Evolutionary conservation across 2,113 vertebrate species (phyloP), one percentile per base, ranked within the genome.

Genomic region (Muntiacus muntjak): DNA sequence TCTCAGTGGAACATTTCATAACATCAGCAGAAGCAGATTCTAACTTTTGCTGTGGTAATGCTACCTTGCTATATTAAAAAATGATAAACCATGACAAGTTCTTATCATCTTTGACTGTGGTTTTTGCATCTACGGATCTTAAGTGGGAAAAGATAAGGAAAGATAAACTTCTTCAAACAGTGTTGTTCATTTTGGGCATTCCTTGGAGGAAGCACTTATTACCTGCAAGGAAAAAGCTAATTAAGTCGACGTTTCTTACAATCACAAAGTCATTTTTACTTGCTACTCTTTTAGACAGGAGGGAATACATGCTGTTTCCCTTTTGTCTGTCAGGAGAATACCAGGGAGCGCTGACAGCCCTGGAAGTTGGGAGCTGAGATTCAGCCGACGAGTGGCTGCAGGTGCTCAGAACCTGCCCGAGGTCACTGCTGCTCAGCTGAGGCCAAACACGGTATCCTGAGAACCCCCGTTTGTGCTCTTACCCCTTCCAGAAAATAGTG

Each of bases 221-320:
- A 97, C 89, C 89, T 95, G 26, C 88, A 95, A 97, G 88, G 87
- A 76, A 89, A 89, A 95, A 93, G 64, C 96, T 97, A 96, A 98
- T 97, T 94, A 97, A 84, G 52, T 60, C 21, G 23, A 84, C 26
- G 36, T 92, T 94, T 88, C 94, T 95, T 86, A 91, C 57, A 71
- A 21, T 85, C 87, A 89, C 55, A 79, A 94, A 91, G 71, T 95
- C 94, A 36, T 95, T 96, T 81, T 95, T 60, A 52, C 93, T 93
- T 83, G 54, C 93, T 23, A 3, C 67, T 96, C 23, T 95, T 92
- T 17, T 0, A 58, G 57, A 64, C 79, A 95, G 78, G 96, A 67
- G 90, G 83, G 79, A 78, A 96, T 78, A 55, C 79, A 23, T 19
- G 33, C 89, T 93, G 71, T 60, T 95, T 95, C 85, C 82, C 58